Evolutionary conservation across 2,888 invertebrate genomes (phyloP).

Genomic region (Sarcophaga subvicina): DNA sequence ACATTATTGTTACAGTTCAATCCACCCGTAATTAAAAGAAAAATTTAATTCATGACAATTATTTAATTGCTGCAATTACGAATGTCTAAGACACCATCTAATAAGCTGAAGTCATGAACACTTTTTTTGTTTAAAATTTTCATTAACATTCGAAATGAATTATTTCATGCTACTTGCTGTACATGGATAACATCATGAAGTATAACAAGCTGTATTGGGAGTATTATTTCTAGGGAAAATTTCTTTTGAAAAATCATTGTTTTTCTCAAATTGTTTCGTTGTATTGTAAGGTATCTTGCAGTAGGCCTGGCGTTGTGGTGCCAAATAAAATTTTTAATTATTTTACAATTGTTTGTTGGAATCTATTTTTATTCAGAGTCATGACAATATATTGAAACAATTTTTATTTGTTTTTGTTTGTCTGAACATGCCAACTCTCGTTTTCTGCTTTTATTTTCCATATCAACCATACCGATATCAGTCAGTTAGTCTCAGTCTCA

Average conservation of each 20-base stretch:
- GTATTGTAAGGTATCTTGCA: background rate
- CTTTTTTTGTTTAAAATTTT: too few relatives aligned
- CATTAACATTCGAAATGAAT: too few relatives aligned
- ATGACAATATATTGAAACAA: constrained; percentile 43
- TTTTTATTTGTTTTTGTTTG: background rate
- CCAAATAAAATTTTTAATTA: background rate
- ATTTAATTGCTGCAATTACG: constrained; percentile 1
- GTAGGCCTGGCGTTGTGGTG: background rate
- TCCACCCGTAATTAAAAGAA: background rate
- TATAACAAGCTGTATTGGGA: background rate
- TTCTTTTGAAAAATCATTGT: background rate
- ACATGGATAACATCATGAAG: background rate
- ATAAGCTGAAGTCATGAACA: too few relatives aligned
- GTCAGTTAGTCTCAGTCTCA: background rate
- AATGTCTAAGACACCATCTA: too few relatives aligned
- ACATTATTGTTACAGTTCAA: background rate
- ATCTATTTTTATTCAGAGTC: constrained; percentile 7
- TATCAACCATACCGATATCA: background rate
- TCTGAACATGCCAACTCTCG: constrained; percentile 12
- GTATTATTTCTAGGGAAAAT: background rate
- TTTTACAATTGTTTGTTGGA: background rate
- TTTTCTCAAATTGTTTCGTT: too few relatives aligned
- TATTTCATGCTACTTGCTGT: background rate
- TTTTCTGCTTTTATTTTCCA: constrained; percentile 25
- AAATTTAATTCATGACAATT: constrained; percentile 41